Evolutionary conservation across 2,888 invertebrate genomes (phyloP).

Genomic region (Ophraella communa): DNA sequence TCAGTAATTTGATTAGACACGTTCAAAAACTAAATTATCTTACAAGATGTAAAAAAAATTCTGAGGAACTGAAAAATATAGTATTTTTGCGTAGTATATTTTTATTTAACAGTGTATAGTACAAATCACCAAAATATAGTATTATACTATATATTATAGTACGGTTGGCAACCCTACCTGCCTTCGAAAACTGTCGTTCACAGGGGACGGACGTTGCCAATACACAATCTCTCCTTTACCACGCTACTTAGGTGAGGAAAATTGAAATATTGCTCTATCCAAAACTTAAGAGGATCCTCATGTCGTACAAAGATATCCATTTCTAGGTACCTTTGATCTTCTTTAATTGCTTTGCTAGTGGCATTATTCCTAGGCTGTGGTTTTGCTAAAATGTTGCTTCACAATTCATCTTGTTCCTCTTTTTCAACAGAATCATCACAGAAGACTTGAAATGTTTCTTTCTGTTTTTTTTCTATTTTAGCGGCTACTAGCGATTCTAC

Average conservation of each 20-base stretch:
- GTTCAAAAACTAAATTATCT: too few relatives aligned
- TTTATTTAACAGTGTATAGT: too few relatives aligned
- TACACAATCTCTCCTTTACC: conserved; percentile 25
- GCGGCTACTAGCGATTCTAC: background rate
- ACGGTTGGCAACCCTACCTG: too few relatives aligned
- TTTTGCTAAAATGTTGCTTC: background rate
- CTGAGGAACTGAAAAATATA: too few relatives aligned
- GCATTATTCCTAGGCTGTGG: background rate
- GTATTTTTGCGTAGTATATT: too few relatives aligned
- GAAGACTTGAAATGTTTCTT: background rate
- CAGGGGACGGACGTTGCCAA: conserved; percentile 31
- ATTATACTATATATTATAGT: too few relatives aligned
- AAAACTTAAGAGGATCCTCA: conserved; percentile 29
- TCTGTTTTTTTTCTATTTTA: background rate
- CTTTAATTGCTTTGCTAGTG: conserved; percentile 20
- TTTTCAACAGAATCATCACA: background rate
- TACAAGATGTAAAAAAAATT: too few relatives aligned
- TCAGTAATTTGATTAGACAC: too few relatives aligned
- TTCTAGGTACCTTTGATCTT: conserved; percentile 30
- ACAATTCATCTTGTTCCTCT: background rate
- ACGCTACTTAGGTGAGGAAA: conserved; percentile 27
- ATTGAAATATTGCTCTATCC: conserved; percentile 21
- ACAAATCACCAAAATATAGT: too few relatives aligned
- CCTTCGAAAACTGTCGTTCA: conserved; percentile 26
- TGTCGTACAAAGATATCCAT: conserved; percentile 13